A percentile compares a stretch with the other conserved stretches of the same genome.
phyloP scores from a whole-genome alignment of 2,888 invertebrate species.

The Chaetogeoica ovagalla region DNA sequence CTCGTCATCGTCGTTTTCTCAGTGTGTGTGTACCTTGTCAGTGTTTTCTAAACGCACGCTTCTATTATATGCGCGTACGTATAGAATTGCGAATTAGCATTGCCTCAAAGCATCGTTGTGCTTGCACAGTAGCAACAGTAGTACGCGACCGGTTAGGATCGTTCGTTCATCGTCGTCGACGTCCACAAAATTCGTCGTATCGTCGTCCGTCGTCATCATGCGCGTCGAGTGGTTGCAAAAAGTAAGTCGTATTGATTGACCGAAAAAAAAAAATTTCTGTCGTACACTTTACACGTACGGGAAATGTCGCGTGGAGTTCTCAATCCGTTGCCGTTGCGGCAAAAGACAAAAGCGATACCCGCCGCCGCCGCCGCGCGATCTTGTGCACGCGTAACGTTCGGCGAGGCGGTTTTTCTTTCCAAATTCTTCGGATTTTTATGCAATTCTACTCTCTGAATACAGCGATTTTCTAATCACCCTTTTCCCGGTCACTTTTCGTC shows the following conservation, averaged over 20 bases:
- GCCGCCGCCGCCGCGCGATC: too few relatives aligned
- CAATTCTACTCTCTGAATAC: too few relatives aligned
- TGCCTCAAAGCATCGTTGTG: slow-evolving; percentile 17
- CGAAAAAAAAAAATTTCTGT: too few relatives aligned
- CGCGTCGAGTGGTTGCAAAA: slow-evolving; percentile 28
- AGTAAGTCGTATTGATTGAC: slow-evolving; percentile 8
- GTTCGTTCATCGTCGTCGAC: slow-evolving; percentile 8
- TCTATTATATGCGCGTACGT: not conserved
- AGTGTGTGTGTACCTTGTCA: not conserved
- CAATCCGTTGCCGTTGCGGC: too few relatives aligned
- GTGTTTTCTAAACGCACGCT: slow-evolving; percentile 8
- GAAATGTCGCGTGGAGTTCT: too few relatives aligned
- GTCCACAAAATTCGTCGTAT: not conserved
- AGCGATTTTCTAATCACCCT: too few relatives aligned
- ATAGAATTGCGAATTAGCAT: slow-evolving; percentile 4
- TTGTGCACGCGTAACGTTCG: too few relatives aligned
- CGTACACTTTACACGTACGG: too few relatives aligned
- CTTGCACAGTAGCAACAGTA: slow-evolving; percentile 9
- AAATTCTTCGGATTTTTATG: too few relatives aligned
- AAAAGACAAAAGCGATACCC: too few relatives aligned
- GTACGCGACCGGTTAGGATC: slow-evolving; percentile 19
- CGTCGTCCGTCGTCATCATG: not conserved
- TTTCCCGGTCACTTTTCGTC: too few relatives aligned
- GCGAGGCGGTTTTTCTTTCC: too few relatives aligned
- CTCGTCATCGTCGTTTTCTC: not conserved